Percentiles rank a stretch among this genome's conserved stretches.
phyloP scores from a whole-genome alignment of 2,888 invertebrate species.

The Limnephilus rhombicus region DNA sequence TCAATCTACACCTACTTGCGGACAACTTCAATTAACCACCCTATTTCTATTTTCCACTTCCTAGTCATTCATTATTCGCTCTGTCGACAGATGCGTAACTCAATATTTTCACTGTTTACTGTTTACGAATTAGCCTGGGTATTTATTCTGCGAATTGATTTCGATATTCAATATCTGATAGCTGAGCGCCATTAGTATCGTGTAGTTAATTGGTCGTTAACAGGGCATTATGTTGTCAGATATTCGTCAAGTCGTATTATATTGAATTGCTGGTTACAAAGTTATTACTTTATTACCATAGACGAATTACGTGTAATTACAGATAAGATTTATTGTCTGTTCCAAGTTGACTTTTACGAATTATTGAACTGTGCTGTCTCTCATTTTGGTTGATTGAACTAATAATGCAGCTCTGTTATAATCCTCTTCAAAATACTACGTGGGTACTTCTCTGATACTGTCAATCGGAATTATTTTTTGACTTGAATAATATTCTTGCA shows the following conservation, averaged over 20 bases:
- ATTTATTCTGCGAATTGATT: background rate
- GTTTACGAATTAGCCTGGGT: background rate
- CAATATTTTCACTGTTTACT: background rate
- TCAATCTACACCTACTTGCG: too few relatives aligned
- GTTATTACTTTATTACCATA: background rate
- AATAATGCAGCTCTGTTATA: too few relatives aligned
- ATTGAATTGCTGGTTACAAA: background rate
- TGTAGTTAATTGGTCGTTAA: background rate
- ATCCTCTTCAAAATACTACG: too few relatives aligned
- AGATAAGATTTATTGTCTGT: background rate
- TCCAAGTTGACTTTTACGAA: too few relatives aligned
- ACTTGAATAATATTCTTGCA: too few relatives aligned
- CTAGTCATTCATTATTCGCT: background rate
- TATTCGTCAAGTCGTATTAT: background rate
- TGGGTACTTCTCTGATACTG: too few relatives aligned
- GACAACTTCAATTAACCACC: background rate
- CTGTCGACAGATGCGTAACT: background rate
- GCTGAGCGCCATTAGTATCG: background rate
- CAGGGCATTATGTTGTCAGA: background rate
- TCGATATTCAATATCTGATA: conserved; percentile 16
- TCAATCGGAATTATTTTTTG: too few relatives aligned
- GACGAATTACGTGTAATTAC: too few relatives aligned
- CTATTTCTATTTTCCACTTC: background rate
- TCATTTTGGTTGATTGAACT: too few relatives aligned
- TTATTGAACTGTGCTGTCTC: too few relatives aligned